phyloP scores from a whole-genome alignment of 2,797 vertebrate genomes.

The Sus cebifrons region DNA sequence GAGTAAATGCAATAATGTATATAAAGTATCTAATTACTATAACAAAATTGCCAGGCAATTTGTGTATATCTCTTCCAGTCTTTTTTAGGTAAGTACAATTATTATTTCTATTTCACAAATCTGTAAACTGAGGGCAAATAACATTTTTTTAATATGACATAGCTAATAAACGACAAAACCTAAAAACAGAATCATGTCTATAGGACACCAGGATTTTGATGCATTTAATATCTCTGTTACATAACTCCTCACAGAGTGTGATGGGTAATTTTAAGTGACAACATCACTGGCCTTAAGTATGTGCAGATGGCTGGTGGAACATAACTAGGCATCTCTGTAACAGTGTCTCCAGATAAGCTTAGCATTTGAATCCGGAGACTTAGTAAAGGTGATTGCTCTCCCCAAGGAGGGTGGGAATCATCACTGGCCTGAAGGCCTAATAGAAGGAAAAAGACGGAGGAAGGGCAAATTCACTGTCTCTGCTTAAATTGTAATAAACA shows the following conservation, averaged over 20 bases:
- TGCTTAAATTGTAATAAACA: background rate
- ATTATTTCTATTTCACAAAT: constrained; percentile 6
- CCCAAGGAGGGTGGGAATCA: background rate
- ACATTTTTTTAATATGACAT: background rate
- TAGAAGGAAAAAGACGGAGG: background rate
- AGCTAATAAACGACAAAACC: background rate
- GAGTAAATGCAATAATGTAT: background rate
- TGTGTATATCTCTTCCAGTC: background rate
- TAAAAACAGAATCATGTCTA: background rate
- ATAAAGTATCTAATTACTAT: background rate
- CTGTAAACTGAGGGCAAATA: background rate
- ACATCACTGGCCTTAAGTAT: background rate
- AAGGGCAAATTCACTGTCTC: background rate
- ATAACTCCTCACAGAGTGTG: background rate
- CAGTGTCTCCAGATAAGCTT: background rate
- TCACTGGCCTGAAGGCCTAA: background rate
- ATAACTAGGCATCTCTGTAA: no score
- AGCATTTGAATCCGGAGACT: background rate
- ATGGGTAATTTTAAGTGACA: background rate
- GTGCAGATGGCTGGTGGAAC: background rate
- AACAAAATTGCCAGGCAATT: background rate
- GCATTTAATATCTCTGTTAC: background rate
- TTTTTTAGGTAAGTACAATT: background rate
- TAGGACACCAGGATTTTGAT: background rate
- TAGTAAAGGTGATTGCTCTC: background rate